Percentiles rank a stretch among this genome's conserved stretches.
phyloP scores from a whole-genome alignment of 1,140 invertebrate genomes.

The Camponotus floridanus region DNA sequence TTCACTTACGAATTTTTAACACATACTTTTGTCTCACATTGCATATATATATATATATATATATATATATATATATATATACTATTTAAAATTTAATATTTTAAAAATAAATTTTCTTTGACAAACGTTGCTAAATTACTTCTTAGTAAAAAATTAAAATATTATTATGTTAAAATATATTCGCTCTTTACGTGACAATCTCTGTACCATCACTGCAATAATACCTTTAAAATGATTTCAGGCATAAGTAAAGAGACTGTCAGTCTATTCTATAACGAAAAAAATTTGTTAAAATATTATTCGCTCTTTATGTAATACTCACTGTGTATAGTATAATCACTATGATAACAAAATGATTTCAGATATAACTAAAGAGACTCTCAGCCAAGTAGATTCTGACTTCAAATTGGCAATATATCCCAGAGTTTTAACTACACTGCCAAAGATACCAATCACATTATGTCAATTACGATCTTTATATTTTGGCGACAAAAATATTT shows the following conservation, averaged over 20 bases:
- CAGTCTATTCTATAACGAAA: constrained; percentile 65
- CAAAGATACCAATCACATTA: constrained; percentile 29
- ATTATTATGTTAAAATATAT: neutral
- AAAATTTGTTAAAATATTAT: too few relatives aligned
- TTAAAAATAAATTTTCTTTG: neutral
- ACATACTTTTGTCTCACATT: too few relatives aligned
- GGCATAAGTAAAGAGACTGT: neutral
- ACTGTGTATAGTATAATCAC: too few relatives aligned
- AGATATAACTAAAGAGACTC: neutral
- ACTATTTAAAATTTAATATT: neutral
- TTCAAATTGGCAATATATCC: constrained; percentile 42
- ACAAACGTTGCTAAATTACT: neutral
- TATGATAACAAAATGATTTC: too few relatives aligned
- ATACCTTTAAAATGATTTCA: neutral
- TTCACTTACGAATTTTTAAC: too few relatives aligned
- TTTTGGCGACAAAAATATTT: constrained; percentile 79
- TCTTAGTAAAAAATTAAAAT: neutral
- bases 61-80: too few relatives aligned
- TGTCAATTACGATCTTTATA: constrained; percentile 74
- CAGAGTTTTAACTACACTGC: neutral
- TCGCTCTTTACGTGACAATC: too few relatives aligned
- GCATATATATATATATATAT: too few relatives aligned
- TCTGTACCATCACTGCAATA: too few relatives aligned
- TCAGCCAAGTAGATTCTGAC: neutral
- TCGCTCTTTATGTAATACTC: too few relatives aligned